A percentile compares a stretch with the other conserved stretches of the same genome.
Conservation (phyloP, 2,888 invertebrate species). For the Notocelia uddmanniana region DNA sequence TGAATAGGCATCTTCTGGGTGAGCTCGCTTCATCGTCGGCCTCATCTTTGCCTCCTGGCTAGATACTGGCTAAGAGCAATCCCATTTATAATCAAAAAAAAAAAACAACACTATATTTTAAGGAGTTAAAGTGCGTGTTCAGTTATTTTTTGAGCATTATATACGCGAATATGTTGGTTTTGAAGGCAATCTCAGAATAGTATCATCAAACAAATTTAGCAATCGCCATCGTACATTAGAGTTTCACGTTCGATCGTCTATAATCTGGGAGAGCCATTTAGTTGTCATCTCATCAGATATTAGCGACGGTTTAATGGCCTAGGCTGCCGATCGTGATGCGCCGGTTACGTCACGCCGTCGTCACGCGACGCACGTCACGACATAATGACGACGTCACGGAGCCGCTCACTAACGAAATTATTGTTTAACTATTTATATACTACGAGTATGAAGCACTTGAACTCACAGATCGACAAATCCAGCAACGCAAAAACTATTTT, state of each 20-base stretch:
- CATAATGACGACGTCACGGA: conserved; percentile 9
- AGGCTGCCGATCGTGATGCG: conserved; percentile 24
- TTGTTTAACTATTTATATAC: not conserved
- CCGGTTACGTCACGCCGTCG: conserved; percentile 19
- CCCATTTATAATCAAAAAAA: no score
- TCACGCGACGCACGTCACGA: conserved; percentile 31
- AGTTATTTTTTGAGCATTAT: no score
- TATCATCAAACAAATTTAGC: not conserved
- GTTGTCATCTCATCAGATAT: conserved; percentile 25
- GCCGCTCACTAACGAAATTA: not conserved
- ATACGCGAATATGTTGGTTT: not conserved
- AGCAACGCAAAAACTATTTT: no score
- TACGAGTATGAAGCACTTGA: no score
- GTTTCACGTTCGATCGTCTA: not conserved
- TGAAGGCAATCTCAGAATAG: not conserved
- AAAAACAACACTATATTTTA: no score
- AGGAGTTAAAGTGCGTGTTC: no score
- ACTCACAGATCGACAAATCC: no score
- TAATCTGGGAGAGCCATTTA: conserved; percentile 23
- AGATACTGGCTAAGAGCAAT: no score
- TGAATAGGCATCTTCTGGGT: no score
- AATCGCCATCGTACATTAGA: conserved; percentile 7
- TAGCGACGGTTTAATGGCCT: conserved; percentile 24
- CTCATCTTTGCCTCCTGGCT: no score
- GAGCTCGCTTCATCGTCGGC: no score